Base-by-base conservation (phyloP, 2,888 invertebrate species). In the Pharmacophagus antenor region DNA sequence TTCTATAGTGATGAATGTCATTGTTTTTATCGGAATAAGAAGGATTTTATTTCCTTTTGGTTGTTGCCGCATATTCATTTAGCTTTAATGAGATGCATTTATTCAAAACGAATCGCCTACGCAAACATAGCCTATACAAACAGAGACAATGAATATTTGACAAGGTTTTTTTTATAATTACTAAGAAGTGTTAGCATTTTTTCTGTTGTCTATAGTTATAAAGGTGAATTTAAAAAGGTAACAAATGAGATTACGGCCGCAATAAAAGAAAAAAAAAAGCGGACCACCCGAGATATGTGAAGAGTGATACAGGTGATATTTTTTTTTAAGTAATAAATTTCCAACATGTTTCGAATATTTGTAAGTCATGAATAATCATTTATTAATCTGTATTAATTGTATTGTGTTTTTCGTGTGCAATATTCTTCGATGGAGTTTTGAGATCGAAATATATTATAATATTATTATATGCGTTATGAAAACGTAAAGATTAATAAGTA, bases 201-300 rank as follows among this genome's bases (percentile, higher is more conserved):
- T 52, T 56, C 62, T 15, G 31, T 57, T 62, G 62, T 59, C 62
- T 58, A 65, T 58, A 61, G 56, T 47, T 62, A 58, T 65, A 63
- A 65, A 63, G 62, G 60, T 61, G 67, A 64, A 62, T 66, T 68
- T 64, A 66, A 65, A 65, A 66, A 60, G 62, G 62, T 56, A 67
- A 63, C 65, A 65, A 63, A 59, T 65, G 64, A 68, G 66, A 66
- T 68, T 67, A 67, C 55, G 64, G 62, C 61, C 62, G 71, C 62
- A 65, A 70, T 73, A 73, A 77, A 77, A 77, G 71, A 77, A 76
- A 77, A 77, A 31, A 75, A 73, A 47, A 56, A 46, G 20, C 63
- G 67, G 79, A 79, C 81, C 81, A 81, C 75, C 80, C 79, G 69
- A 70, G 75, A 73, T 70, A 63, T 70, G 67, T 57, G 22, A 49